Conservation (phyloP, 1,140 invertebrate genomes). For the Bombus waltoni region DNA sequence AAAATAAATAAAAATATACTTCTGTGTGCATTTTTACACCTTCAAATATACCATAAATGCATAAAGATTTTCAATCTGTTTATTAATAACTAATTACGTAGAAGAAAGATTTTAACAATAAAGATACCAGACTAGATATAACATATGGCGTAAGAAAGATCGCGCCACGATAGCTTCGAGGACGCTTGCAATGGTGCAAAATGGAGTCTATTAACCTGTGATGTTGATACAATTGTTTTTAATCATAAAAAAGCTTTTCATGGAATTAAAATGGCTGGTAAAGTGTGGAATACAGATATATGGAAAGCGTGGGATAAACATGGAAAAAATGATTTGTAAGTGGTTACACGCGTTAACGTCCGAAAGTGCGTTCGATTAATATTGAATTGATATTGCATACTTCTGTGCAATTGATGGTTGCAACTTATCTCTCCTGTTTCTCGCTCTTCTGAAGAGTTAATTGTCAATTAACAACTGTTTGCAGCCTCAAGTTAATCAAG, state of each 20-base stretch:
- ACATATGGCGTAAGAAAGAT: constrained; percentile 44
- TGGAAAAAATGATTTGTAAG: constrained; percentile 87
- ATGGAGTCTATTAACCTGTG: constrained; percentile 76
- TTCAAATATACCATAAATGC: too few species aligned
- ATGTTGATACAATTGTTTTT: constrained; percentile 77
- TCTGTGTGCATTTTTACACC: too few species aligned
- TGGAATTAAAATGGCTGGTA: constrained; percentile 80
- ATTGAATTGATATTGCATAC: constrained; percentile 72
- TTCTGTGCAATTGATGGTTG: constrained; percentile 73
- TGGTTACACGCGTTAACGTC: constrained; percentile 74
- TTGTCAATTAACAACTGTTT: constrained; percentile 81
- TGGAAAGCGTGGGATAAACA: constrained; percentile 88
- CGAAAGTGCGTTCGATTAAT: constrained; percentile 73
- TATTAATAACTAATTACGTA: not conserved
- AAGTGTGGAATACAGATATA: constrained; percentile 83
- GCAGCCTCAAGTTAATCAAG: constrained; percentile 82
- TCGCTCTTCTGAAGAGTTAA: constrained; percentile 79
- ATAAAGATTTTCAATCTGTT: too few species aligned
- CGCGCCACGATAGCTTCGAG: constrained; percentile 49
- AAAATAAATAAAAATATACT: too few species aligned
- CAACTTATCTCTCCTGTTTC: constrained; percentile 73
- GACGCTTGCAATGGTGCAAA: constrained; percentile 57
- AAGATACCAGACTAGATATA: not conserved
- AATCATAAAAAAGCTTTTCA: constrained; percentile 57
- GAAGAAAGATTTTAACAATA: not conserved